These are phyloP conservation scores for Scophthalmus maximus DNA, from an alignment of 2,113 vertebrate genomes.

Conservation along the genomic window DNA sequence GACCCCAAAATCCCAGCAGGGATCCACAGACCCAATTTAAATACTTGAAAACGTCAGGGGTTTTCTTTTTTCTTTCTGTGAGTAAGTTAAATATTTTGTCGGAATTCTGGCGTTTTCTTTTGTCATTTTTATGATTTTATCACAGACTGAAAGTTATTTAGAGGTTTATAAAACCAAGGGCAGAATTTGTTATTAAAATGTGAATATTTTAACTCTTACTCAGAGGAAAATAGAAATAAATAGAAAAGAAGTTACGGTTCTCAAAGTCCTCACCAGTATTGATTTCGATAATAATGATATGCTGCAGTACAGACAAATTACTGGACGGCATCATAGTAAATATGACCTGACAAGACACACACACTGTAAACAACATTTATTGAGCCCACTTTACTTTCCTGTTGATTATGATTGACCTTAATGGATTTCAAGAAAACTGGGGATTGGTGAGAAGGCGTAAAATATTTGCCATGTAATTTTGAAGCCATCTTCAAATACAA, in stretches of 20 bases:
- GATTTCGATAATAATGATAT: not conserved
- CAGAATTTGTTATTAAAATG: not conserved
- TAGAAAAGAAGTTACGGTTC: not conserved
- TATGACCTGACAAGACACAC: no score
- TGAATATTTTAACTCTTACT: not conserved
- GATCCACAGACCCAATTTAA: no score
- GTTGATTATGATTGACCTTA: not conserved
- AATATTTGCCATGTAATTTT: no score
- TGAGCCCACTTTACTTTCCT: not conserved
- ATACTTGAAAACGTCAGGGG: no score
- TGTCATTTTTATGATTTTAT: not conserved
- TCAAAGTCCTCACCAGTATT: not conserved
- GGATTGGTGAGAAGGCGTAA: no score
- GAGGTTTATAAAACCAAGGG: not conserved
- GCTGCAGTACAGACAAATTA: not conserved
- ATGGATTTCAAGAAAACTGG: not conserved
- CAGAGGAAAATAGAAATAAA: not conserved
- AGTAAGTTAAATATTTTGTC: no score
- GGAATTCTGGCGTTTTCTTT: not conserved
- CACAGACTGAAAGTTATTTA: not conserved
- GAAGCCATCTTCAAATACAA: no score
- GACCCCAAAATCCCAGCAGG: slow-evolving; percentile 6
- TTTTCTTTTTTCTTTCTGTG: no score
- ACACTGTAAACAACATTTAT: not conserved
- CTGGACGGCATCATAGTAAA: not conserved